These are phyloP conservation scores for Myotis brandtii DNA, from an alignment of 2,113 vertebrate genomes.

Conservation along the genomic window DNA sequence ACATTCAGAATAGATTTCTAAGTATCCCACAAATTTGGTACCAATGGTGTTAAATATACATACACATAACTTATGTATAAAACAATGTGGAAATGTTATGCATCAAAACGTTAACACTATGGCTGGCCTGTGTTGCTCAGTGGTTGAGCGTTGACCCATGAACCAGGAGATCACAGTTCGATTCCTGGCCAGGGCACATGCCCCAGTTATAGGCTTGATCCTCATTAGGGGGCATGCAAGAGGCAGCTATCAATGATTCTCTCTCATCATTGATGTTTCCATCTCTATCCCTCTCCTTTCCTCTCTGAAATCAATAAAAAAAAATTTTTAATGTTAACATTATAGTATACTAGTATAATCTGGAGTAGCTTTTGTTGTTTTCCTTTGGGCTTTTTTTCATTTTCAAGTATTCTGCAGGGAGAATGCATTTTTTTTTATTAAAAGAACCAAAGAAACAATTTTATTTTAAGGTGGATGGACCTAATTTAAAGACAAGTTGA, in stretches of 20 bases:
- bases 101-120: neutral
- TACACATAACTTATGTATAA: neutral
- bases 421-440: neutral
- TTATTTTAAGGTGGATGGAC: neutral
- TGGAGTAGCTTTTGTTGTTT: neutral
- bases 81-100: neutral
- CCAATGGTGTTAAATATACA: neutral
- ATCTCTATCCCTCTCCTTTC: too few relatives aligned
- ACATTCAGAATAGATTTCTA: neutral
- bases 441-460: neutral
- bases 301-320: too few relatives aligned
- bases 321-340: too few relatives aligned
- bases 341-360: neutral
- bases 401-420: neutral
- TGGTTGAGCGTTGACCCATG: too few relatives aligned
- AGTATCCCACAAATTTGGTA: neutral
- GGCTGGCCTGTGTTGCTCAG: too few relatives aligned
- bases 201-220: too few relatives aligned
- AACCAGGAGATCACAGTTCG: too few relatives aligned
- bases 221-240: too few relatives aligned
- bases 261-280: too few relatives aligned
- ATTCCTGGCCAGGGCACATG: too few relatives aligned
- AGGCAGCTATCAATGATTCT: too few relatives aligned
- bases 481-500: neutral
- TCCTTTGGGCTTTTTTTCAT: slow-evolving; percentile 8